These are phyloP conservation scores for Argentina silus DNA, from an alignment of 2,797 vertebrate species.

Conservation along the genomic window DNA sequence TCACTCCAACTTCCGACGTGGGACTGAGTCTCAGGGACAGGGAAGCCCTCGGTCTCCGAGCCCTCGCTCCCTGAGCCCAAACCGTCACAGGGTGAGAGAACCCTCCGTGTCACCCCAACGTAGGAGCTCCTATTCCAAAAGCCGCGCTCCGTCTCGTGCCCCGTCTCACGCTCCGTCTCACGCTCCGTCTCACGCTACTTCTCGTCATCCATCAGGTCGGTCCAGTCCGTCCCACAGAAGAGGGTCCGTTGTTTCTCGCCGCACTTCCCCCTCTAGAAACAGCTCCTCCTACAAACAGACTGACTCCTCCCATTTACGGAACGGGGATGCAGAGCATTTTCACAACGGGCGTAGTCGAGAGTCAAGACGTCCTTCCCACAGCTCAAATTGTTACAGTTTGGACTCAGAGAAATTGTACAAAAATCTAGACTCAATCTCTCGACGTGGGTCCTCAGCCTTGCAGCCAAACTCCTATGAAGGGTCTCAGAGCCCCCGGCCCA, in stretches of 20 bases:
- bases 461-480: slow-evolving; percentile 54
- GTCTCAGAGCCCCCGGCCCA: slow-evolving; percentile 54
- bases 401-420: slow-evolving; percentile 80
- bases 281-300: slow-evolving; percentile 52
- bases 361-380: slow-evolving; percentile 62
- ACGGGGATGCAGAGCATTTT: slow-evolving; percentile 30
- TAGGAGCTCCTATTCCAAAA: slow-evolving; percentile 60
- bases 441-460: slow-evolving; percentile 56
- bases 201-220: slow-evolving; percentile 67
- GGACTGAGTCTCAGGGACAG: slow-evolving; percentile 61
- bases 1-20: slow-evolving; percentile 79
- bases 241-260: slow-evolving; percentile 54
- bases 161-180: slow-evolving; percentile 62
- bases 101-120: slow-evolving; percentile 46
- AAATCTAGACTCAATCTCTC: slow-evolving; percentile 77
- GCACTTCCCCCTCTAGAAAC: slow-evolving; percentile 55
- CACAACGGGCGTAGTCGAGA: slow-evolving; percentile 34
- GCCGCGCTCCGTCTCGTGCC: slow-evolving; percentile 50
- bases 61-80: slow-evolving; percentile 73
- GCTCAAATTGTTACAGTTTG: slow-evolving; percentile 74
- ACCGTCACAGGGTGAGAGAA: slow-evolving; percentile 60
- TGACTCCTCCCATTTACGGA: slow-evolving; percentile 54
- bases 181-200: slow-evolving; percentile 52
- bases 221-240: slow-evolving; percentile 71
- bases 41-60: slow-evolving; percentile 67